These are phyloP conservation scores for Terebella lapidaria DNA, from an alignment of 2,888 invertebrate species.

Conservation along the genomic window DNA sequence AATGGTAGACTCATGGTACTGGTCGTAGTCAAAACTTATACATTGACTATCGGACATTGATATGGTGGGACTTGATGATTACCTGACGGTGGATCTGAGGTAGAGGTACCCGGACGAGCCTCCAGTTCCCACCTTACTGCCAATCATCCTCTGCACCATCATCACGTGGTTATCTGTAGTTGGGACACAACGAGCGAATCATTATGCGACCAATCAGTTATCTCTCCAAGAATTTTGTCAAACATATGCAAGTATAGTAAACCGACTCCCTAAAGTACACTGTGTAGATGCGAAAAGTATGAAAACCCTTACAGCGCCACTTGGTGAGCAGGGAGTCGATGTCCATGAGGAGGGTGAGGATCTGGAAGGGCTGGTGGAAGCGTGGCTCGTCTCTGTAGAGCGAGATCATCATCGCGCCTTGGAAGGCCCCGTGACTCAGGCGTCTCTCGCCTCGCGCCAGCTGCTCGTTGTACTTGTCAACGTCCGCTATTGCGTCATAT, in stretches of 20 bases:
- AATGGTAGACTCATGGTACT: background rate
- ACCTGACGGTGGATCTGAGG: conserved; percentile 92
- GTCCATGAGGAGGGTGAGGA: conserved; percentile 90
- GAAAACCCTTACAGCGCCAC: conserved; percentile 86
- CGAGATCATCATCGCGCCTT: conserved; percentile 96
- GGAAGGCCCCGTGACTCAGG: conserved; percentile 83
- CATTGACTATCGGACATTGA: no score
- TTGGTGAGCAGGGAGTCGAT: conserved; percentile 97
- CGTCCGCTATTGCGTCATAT: conserved; percentile 85
- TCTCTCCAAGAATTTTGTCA: no score
- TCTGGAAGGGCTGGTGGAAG: conserved; percentile 95
- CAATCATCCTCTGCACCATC: conserved; percentile 98
- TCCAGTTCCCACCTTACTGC: conserved; percentile 88
- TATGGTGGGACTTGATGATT: no score
- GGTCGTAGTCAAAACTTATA: no score
- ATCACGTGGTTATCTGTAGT: conserved; percentile 89
- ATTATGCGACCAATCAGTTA: no score
- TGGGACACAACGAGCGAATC: no score
- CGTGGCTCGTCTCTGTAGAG: conserved; percentile 95
- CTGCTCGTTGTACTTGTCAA: conserved; percentile 74
- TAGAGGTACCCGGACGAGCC: conserved; percentile 99
- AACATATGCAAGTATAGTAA: no score
- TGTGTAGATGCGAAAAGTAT: no score
- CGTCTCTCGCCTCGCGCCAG: conserved; percentile 81
- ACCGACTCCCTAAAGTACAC: no score